Evolutionary conservation across 2,888 invertebrate species (phyloP), one percentile per base, ranked within the genome.

Genomic region (Ferrisia virgata): DNA sequence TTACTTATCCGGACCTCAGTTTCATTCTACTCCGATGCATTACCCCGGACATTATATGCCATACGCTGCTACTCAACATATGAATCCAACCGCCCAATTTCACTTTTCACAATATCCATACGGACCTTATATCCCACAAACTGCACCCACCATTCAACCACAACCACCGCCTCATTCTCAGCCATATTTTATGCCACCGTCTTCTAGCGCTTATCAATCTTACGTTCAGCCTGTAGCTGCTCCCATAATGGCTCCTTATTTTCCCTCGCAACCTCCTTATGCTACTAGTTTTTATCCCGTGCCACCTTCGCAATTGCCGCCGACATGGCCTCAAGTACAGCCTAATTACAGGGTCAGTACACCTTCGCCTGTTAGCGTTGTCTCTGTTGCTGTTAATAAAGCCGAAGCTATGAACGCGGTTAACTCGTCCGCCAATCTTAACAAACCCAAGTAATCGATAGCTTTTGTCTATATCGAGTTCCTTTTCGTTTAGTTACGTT

Each of bases 221-320:
- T 83, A 83, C 43, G 72, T 83, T 28, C 83, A 83, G 33, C 83
- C 83, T n/a, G 43, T 83, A 28, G 76, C 83, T 6, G 76, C 83
- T 28, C 72, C 72, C 9, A 76, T 76, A n/a, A 72, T 83, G 72
- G 76, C 83, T 28, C 31, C 76, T 0, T 83, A 72, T 43, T 83
- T 76, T 33, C 53, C 81, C 5, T 83, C 83, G 28, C 83, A 83
- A 33, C 76, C 76, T 40, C 83, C 83, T n/a, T 83, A 72, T 22
- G 39, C 82, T 40, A 76, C 69, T 11, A 40, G 69, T 18, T 83
- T 83, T 31, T 83, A 83, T 76, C 83, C 39, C 18, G 25, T 69
- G 39, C 72, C 83, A 13, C 83, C 76, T 25, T 83, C 83, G 36
- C 83, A 83, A n/a, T 13, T 83, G 76, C 83, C 69, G 40, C 83